Conservation (phyloP, 2,113 vertebrate species). For the Falcunculus frontatus region DNA sequence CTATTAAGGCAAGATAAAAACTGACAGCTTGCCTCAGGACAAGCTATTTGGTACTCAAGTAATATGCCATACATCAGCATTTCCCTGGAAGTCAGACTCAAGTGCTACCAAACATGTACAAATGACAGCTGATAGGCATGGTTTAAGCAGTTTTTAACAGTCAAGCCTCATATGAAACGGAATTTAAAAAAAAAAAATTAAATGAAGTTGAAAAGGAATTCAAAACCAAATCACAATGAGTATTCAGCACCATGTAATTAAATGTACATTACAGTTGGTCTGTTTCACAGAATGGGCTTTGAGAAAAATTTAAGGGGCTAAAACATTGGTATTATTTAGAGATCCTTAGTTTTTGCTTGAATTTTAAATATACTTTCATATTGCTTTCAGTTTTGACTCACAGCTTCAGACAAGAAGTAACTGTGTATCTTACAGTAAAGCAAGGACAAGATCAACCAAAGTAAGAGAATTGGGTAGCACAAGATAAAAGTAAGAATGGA, state of each 20-base stretch:
- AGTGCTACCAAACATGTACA: background rate
- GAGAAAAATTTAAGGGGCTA: background rate
- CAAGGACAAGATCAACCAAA: background rate
- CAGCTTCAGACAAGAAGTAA: background rate
- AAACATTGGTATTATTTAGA: background rate
- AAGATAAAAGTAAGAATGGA: background rate
- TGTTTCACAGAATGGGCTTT: background rate
- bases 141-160: background rate
- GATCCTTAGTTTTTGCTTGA: background rate
- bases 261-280: accelerated
- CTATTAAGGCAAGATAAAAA: background rate
- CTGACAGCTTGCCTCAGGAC: background rate
- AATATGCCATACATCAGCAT: background rate
- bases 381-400: background rate
- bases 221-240: background rate
- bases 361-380: background rate
- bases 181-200: background rate
- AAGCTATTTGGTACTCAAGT: background rate
- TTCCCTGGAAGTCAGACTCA: background rate
- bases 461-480: background rate
- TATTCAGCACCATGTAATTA: background rate
- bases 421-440: background rate
- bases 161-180: background rate
- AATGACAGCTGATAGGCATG: background rate
- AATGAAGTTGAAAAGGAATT: background rate